These are phyloP conservation scores for Drosophila parvula DNA, from an alignment of 1,140 invertebrate genomes.

Conservation along the genomic window DNA sequence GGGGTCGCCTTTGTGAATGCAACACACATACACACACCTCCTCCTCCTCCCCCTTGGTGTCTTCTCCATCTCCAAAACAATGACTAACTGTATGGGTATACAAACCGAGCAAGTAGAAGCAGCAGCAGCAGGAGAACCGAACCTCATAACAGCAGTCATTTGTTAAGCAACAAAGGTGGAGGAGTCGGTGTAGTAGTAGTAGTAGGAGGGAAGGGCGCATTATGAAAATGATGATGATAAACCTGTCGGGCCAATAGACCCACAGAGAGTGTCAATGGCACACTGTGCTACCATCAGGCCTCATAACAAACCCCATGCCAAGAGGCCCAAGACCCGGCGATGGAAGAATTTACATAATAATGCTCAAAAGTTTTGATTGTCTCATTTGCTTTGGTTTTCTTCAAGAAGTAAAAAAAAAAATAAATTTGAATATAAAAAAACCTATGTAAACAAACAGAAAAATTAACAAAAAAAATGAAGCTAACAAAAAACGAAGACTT, in stretches of 20 bases:
- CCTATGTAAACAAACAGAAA: slow-evolving; percentile 66
- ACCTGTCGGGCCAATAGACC: slow-evolving; percentile 58
- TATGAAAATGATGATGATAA: slow-evolving; percentile 67
- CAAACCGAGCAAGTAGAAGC: slow-evolving; percentile 13
- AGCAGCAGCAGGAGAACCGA: slow-evolving; percentile 38
- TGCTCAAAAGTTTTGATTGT: slow-evolving; percentile 46
- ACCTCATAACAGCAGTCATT: slow-evolving; percentile 62
- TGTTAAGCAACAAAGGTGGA: slow-evolving; percentile 32
- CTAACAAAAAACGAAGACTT: slow-evolving; percentile 21
- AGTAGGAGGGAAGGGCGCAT: slow-evolving; percentile 27
- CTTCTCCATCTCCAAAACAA: slow-evolving; percentile 27
- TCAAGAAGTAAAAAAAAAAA: slow-evolving; percentile 53
- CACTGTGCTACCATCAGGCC: slow-evolving; percentile 26
- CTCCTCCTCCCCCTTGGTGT: neutral
- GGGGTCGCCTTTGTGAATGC: slow-evolving; percentile 56
- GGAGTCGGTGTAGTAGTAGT: slow-evolving; percentile 10
- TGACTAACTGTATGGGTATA: slow-evolving; percentile 47
- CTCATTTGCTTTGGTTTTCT: slow-evolving; percentile 50
- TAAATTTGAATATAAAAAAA: slow-evolving; percentile 65
- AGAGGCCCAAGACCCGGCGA: slow-evolving; percentile 2
- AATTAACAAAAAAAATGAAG: slow-evolving; percentile 25
- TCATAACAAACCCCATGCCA: slow-evolving; percentile 3
- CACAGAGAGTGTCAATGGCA: slow-evolving; percentile 66
- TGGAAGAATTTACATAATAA: slow-evolving; percentile 72
- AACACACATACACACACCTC: slow-evolving; percentile 24